Evolutionary conservation across 2,113 vertebrate species (phyloP).

Genomic region (Odobenus rosmarus): DNA sequence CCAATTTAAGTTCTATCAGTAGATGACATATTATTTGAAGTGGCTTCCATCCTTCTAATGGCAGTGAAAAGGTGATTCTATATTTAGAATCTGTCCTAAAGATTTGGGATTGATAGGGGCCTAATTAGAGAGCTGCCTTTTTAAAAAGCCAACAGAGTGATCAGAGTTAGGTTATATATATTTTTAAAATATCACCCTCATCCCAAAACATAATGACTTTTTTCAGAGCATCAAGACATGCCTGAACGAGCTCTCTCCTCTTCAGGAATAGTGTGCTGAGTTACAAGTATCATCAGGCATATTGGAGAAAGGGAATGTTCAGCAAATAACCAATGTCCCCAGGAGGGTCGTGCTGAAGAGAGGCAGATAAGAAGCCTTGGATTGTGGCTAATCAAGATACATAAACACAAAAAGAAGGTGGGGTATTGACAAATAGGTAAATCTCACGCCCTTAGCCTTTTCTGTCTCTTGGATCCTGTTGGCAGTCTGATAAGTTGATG

Average conservation of each 20-base stretch:
- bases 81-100: slow-evolving; percentile 34
- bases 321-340: neutral
- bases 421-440: neutral
- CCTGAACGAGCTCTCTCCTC: neutral
- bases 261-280: slow-evolving; percentile 1
- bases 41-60: neutral
- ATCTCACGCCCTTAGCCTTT: neutral
- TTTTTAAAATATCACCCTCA: slow-evolving; percentile 35
- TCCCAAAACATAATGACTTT: slow-evolving; percentile 51
- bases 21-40: slow-evolving; percentile 6
- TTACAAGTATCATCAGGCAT: neutral
- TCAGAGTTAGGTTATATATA: neutral
- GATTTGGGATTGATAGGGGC: neutral
- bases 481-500: neutral
- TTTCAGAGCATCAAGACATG: neutral
- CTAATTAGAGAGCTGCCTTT: neutral
- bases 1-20: neutral
- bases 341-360: neutral
- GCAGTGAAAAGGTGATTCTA: slow-evolving; percentile 21
- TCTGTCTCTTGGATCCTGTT: neutral
- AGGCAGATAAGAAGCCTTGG: neutral
- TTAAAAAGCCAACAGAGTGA: neutral
- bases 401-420: neutral
- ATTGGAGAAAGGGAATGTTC: neutral
- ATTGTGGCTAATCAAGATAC: neutral